A percentile compares a stretch with the other conserved stretches of the same genome.
phyloP scores from a whole-genome alignment of 1,140 invertebrate species.

The Drosophila auraria region DNA sequence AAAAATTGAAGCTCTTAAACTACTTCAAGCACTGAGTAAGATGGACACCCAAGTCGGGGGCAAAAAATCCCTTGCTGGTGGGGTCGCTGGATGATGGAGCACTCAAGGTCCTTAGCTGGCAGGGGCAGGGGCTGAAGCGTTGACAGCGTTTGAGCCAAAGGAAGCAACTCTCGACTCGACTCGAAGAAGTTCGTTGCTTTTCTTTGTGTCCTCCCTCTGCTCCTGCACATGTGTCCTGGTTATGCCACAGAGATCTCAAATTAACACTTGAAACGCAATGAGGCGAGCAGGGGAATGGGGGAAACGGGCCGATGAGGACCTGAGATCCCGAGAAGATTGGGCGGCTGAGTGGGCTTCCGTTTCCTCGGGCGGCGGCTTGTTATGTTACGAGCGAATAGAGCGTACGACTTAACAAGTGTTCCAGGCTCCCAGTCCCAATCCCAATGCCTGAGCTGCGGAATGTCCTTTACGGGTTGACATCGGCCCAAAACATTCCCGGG shows the following conservation, averaged over 20 bases:
- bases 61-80: background rate
- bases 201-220: conserved; percentile 20
- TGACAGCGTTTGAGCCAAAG: conserved; percentile 50
- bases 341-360: conserved; percentile 21
- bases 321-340: conserved; percentile 28
- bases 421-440: conserved; percentile 22
- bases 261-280: conserved; percentile 73
- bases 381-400: conserved; percentile 62
- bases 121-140: background rate
- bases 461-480: conserved; percentile 52
- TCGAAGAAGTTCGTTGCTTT: conserved; percentile 30
- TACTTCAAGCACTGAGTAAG: conserved; percentile 41
- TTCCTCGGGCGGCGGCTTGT: conserved; percentile 29
- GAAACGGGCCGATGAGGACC: background rate
- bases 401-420: conserved; percentile 63
- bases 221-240: conserved; percentile 26
- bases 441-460: conserved; percentile 11
- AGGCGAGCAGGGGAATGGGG: conserved; percentile 13
- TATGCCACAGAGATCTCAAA: conserved; percentile 66
- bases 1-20: conserved; percentile 53
- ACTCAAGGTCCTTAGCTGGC: conserved; percentile 11
- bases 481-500: conserved; percentile 41
- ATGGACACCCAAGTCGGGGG: conserved; percentile 28
- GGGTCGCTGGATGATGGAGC: conserved; percentile 8
- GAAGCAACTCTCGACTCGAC: conserved; percentile 34